Base-by-base conservation (phyloP, 2,888 invertebrate species). In the Eupelmus urozonus region DNA sequence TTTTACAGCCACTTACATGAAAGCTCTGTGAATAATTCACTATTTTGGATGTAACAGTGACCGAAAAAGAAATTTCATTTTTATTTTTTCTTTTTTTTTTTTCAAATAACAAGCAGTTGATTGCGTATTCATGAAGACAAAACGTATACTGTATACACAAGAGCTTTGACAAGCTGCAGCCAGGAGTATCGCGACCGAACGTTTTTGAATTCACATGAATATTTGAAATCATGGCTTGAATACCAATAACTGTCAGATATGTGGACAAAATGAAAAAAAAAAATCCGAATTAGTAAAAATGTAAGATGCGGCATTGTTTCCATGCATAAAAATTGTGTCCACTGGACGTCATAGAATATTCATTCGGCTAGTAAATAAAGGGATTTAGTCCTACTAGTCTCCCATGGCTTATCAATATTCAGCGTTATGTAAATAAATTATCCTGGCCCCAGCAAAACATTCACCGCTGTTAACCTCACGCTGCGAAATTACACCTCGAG, bases 191-290 rank as follows among this genome's bases (percentile, higher is more conserved):
- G 11, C 45, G 25, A 40, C 18, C 1, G 27, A 2, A 25, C 25
- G 25, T n/a, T 49, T 55, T 55, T n/a, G 23, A 65, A 40, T 65
- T 49, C 11, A 11, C n/a, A 13, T 49, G n/a, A 29, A 66, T 53
- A 34, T 53, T 53, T 53, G 18, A 34, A 66, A 66, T 34, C 13
- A n/a, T 29, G 18, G 18, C 9, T 53, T 20, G 49, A 53, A 53
- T 66, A 66, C 34, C 25, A 53, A 53, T 53, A 63, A 2, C 13
- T 66, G 53, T 9, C 1, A 7, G 25, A 18, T 7, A 9, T 53
- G 16, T 34, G 9, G 34, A 34, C 34, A 34, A 34, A 34, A 34
- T 34, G 5, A 34, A 16, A 53, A 53, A 29, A 53, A 66, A 53
- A 53, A 53, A 53, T 34, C 20, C 18, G 5, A 9, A 45, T 18